Conservation (phyloP, 2,888 invertebrate species). For the Xylota sylvarum region DNA sequence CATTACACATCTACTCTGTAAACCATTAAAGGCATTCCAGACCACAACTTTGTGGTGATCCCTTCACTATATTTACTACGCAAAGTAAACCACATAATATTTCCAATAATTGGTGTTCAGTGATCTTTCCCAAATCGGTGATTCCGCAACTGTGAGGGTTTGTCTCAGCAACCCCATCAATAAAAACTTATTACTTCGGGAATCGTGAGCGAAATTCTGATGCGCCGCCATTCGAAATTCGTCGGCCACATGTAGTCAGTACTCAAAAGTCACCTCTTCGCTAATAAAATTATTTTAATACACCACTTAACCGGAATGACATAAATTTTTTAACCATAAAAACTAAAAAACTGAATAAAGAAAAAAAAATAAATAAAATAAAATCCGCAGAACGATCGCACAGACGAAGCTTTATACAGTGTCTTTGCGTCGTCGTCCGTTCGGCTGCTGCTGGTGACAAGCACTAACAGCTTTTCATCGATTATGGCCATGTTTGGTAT, state of each 20-base stretch:
- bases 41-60: too few relatives aligned
- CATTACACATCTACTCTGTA: too few relatives aligned
- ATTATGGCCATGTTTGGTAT: conserved; percentile 74
- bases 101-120: conserved; percentile 31
- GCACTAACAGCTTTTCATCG: conserved; percentile 66
- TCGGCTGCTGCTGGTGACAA: conserved; percentile 65
- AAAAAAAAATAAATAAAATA: neutral
- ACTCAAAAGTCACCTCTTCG: conserved; percentile 61
- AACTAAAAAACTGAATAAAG: conserved; percentile 33
- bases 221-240: conserved; percentile 29
- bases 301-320: conserved; percentile 70
- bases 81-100: conserved; percentile 21
- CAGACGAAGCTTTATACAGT: conserved; percentile 47
- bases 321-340: conserved; percentile 63
- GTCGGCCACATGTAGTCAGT: conserved; percentile 18
- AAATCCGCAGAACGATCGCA: conserved; percentile 26
- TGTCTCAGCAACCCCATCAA: conserved; percentile 47
- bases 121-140: conserved; percentile 25
- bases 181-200: conserved; percentile 68
- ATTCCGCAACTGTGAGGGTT: conserved; percentile 36
- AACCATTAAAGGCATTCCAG: too few relatives aligned
- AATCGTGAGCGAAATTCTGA: conserved; percentile 71
- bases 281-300: conserved; percentile 71
- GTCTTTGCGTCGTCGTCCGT: conserved; percentile 25
- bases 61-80: too few relatives aligned